These are phyloP conservation scores for Aplodontia rufa DNA, from an alignment of 2,113 vertebrate species.

Conservation along the genomic window DNA sequence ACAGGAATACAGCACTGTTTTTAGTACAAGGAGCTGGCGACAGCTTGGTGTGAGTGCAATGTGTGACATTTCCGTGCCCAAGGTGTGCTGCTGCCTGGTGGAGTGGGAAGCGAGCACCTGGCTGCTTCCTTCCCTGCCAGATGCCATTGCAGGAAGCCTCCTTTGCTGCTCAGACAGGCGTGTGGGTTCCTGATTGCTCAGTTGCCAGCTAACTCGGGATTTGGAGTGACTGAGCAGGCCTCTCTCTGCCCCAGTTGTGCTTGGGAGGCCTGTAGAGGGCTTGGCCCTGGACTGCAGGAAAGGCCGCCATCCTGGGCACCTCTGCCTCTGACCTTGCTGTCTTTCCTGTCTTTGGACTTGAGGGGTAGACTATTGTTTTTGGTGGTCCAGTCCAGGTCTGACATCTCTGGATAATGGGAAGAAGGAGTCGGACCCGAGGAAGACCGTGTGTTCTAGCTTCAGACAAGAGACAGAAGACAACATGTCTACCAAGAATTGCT, in stretches of 20 bases:
- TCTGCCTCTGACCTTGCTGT: not conserved
- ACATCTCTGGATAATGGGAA: not conserved
- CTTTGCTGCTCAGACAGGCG: slow-evolving; percentile 48
- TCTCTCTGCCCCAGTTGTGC: not conserved
- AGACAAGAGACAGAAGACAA: not conserved
- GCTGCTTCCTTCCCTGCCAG: slow-evolving; percentile 46
- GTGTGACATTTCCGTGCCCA: slow-evolving; percentile 45
- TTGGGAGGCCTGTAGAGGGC: not conserved
- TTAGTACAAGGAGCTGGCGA: slow-evolving; percentile 41
- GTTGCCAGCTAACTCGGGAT: accelerated
- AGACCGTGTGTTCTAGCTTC: not conserved
- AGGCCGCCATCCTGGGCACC: accelerated
- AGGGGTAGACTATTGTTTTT: not conserved
- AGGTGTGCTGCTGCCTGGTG: slow-evolving; percentile 62
- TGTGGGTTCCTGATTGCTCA: not conserved
- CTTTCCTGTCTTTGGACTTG: not conserved
- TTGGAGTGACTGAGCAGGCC: accelerated
- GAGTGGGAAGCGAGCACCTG: slow-evolving; percentile 50
- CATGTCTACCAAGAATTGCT: not conserved
- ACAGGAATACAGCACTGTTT: not conserved
- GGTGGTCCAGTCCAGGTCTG: not conserved
- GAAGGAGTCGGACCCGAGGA: not conserved
- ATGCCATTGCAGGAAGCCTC: slow-evolving; percentile 32
- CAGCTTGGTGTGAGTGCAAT: slow-evolving; percentile 25
- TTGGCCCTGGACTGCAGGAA: not conserved